phyloP scores from a whole-genome alignment of 2,888 invertebrate species.

The Ochropacha duplaris region DNA sequence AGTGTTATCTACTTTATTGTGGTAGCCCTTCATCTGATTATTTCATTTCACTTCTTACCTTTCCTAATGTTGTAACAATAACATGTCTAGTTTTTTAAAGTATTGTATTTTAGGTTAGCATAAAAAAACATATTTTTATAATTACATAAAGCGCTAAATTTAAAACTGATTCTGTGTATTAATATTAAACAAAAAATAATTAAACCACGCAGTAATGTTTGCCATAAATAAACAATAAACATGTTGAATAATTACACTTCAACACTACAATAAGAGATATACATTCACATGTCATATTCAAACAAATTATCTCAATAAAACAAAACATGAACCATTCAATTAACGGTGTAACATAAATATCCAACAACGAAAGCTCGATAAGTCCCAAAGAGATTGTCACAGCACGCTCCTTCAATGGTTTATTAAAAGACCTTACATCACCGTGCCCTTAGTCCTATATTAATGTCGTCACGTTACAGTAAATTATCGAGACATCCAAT shows the following conservation, averaged over 20 bases:
- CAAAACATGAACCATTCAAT: conserved; percentile 44
- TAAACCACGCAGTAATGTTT: no score
- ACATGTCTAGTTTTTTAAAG: neutral
- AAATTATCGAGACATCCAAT: conserved; percentile 78
- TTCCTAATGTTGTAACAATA: neutral
- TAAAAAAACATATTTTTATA: no score
- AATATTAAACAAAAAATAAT: no score
- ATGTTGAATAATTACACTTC: no score
- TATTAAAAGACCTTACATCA: conserved; percentile 66
- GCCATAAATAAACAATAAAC: no score
- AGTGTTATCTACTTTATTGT: conserved; percentile 45
- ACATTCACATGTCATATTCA: conserved; percentile 5
- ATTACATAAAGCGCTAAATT: no score
- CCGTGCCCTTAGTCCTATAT: conserved; percentile 50
- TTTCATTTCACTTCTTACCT: conserved; percentile 26
- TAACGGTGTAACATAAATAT: conserved; percentile 50
- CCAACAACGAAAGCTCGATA: conserved; percentile 43
- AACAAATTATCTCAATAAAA: conserved; percentile 14
- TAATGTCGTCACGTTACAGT: conserved; percentile 71
- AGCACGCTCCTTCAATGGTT: conserved; percentile 53
- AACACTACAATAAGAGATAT: neutral
- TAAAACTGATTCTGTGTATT: no score
- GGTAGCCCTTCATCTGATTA: conserved; percentile 36
- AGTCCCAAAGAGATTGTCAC: conserved; percentile 55
- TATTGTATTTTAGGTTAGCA: no score